Percentiles rank a stretch among this genome's conserved stretches.
Conservation (phyloP, 1,140 invertebrate genomes). For the Reticulitermes speratus region DNA sequence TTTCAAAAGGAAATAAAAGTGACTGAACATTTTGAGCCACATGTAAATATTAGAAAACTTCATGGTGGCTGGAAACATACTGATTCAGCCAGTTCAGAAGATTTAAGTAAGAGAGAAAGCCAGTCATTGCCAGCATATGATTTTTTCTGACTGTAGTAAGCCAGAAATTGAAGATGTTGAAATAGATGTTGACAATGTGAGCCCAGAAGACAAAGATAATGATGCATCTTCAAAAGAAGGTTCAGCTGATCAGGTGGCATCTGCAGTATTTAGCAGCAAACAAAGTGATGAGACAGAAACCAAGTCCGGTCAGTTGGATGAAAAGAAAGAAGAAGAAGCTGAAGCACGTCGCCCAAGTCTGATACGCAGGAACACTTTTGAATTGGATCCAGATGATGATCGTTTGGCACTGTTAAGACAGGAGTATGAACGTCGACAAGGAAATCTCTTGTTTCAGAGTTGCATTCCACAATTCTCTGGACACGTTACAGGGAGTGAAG, state of each 20-base stretch:
- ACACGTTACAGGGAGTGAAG: constrained; percentile 49
- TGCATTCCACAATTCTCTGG: constrained; percentile 58
- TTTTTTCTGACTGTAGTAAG: not conserved
- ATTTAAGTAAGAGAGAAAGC: not conserved
- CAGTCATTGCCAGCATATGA: not conserved
- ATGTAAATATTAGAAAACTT: constrained; percentile 25
- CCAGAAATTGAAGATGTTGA: not conserved
- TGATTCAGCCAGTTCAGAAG: constrained; percentile 1
- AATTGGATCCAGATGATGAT: constrained; percentile 51
- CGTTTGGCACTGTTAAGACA: constrained; percentile 50
- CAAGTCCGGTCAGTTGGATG: not conserved
- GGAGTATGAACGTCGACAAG: constrained; percentile 60
- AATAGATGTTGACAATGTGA: not conserved
- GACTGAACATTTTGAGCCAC: constrained; percentile 31
- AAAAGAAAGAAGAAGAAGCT: constrained; percentile 20
- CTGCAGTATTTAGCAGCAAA: not conserved
- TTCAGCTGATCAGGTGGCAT: not conserved
- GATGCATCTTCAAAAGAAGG: not conserved
- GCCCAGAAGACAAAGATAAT: not conserved
- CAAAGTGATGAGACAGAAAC: not conserved
- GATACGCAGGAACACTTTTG: constrained; percentile 54
- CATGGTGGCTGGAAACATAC: not conserved
- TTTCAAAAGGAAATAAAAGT: constrained; percentile 35
- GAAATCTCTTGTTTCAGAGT: constrained; percentile 52
- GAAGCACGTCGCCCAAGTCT: constrained; percentile 44